phyloP scores from a whole-genome alignment of 2,797 vertebrate species.

The Cirrhinus molitorella region DNA sequence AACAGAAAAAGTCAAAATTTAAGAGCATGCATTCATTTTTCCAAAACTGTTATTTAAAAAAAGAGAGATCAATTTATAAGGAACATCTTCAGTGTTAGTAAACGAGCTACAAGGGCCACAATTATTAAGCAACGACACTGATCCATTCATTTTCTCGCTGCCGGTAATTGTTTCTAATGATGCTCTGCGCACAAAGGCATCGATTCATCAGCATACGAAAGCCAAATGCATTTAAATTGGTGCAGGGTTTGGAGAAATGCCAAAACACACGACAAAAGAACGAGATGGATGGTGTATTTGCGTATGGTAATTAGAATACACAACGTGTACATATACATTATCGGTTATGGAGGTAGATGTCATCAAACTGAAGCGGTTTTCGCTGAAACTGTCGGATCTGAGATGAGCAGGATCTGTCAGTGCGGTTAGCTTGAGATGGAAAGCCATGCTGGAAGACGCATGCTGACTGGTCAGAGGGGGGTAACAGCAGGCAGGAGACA shows the following conservation, averaged over 20 bases:
- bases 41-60: constrained; percentile 36
- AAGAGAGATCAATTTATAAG: constrained; percentile 51
- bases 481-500: constrained; percentile 54
- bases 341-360: constrained; percentile 22
- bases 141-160: not conserved
- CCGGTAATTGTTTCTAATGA: constrained; percentile 42
- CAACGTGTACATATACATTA: not conserved
- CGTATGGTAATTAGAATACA: constrained; percentile 9
- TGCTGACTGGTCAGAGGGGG: constrained; percentile 53
- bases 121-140: constrained; percentile 16
- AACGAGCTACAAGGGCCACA: constrained; percentile 38
- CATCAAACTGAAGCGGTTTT: constrained; percentile 53
- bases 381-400: constrained; percentile 26
- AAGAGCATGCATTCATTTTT: constrained; percentile 58
- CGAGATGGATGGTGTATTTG: constrained; percentile 19
- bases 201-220: constrained; percentile 49
- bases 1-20: constrained; percentile 59
- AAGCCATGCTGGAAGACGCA: constrained; percentile 61
- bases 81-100: constrained; percentile 59
- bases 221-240: constrained; percentile 30
- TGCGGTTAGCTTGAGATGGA: constrained; percentile 38
- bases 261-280: constrained; percentile 38
- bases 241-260: constrained; percentile 34
- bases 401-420: constrained; percentile 41
- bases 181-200: constrained; percentile 42